phyloP scores from a whole-genome alignment of 2,113 vertebrate genomes.

The Microcebus murinus region DNA sequence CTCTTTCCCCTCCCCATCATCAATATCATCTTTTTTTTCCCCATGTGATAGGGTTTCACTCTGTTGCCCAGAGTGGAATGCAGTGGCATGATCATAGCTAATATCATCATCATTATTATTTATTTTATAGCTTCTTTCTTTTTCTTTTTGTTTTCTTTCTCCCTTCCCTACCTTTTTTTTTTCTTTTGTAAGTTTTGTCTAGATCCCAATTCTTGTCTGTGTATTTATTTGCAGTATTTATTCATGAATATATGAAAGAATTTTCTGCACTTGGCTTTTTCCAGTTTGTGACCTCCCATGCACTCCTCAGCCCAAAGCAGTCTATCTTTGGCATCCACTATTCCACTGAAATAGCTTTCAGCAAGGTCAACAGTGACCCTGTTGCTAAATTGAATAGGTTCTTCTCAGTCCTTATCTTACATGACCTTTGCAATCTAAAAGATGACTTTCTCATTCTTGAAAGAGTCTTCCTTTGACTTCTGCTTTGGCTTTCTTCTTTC shows the following conservation, averaged over 20 bases:
- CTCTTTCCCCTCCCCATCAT: too few species aligned
- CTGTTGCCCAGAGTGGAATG: too few species aligned
- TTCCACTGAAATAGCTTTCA: conserved; percentile 48
- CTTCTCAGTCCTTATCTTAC: neutral
- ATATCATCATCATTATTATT: neutral
- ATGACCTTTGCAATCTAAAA: conserved; percentile 5
- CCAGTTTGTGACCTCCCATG: conserved; percentile 33
- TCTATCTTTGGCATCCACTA: conserved; percentile 33
- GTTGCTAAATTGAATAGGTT: conserved; percentile 22
- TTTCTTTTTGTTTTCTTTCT: neutral
- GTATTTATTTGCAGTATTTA: conserved; percentile 27
- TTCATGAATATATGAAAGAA: conserved; percentile 36
- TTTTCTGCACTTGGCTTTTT: conserved; percentile 48
- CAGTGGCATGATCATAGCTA: too few species aligned
- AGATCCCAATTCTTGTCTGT: neutral
- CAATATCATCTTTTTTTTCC: too few species aligned
- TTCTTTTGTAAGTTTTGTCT: neutral
- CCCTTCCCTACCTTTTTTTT: neutral
- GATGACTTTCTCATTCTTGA: conserved; percentile 30
- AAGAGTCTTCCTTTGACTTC: conserved; percentile 32
- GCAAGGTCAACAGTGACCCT: conserved; percentile 32
- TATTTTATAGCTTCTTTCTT: neutral
- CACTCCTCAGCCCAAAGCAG: neutral
- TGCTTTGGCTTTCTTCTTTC: conserved; percentile 20
- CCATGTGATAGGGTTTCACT: too few species aligned